Percentiles rank a stretch among this genome's conserved stretches.
Conservation (phyloP, 2,797 vertebrate species). For the Oryzias sinensis region DNA sequence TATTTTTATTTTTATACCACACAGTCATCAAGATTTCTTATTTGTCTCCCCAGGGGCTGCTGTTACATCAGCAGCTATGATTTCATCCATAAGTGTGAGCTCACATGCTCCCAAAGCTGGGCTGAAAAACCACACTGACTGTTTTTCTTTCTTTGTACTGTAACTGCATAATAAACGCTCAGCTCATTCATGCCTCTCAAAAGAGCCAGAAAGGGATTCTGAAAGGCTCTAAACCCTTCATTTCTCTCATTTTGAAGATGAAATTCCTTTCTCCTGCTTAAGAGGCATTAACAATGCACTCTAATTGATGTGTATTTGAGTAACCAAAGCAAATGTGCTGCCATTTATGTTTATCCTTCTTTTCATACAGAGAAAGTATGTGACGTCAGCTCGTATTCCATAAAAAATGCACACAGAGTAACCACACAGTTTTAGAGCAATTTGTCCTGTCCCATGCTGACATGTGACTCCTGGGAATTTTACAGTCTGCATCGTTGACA, state of each 20-base stretch:
- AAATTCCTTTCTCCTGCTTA: background rate
- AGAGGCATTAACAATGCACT: background rate
- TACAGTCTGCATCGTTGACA: no score
- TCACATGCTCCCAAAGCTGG: slow-evolving; percentile 26
- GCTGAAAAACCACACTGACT: slow-evolving; percentile 22
- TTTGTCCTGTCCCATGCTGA: no score
- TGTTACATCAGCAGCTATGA: slow-evolving; percentile 32
- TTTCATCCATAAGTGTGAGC: slow-evolving; percentile 34
- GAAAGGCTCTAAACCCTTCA: background rate
- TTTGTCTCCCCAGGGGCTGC: slow-evolving; percentile 2
- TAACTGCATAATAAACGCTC: slow-evolving; percentile 21
- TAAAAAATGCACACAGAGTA: no score
- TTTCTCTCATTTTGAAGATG: background rate
- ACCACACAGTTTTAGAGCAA: background rate
- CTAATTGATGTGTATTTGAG: no score
- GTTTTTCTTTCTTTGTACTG: slow-evolving; percentile 6
- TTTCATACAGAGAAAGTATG: no score
- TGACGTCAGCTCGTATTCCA: no score
- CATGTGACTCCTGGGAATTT: no score
- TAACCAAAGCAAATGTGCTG: no score
- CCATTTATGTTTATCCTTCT: no score
- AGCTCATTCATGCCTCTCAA: slow-evolving; percentile 23
- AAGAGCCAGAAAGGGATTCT: slow-evolving; percentile 2
- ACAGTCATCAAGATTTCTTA: background rate
- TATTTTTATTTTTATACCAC: background rate